phyloP scores from a whole-genome alignment of 2,113 vertebrate species.

The Gymnorhina tibicen region DNA sequence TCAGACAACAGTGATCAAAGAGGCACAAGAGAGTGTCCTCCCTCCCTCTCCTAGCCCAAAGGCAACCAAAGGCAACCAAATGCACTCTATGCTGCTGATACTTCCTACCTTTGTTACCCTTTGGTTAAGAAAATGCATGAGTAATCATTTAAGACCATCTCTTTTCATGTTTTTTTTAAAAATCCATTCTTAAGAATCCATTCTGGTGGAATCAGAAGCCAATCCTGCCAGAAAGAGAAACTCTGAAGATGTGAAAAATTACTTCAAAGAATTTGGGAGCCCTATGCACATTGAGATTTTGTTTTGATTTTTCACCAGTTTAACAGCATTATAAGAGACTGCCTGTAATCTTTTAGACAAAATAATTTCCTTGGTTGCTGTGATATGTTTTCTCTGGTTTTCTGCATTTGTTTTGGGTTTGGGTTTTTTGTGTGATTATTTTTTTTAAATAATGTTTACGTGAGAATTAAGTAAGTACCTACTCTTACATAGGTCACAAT shows the following conservation, averaged over 20 bases:
- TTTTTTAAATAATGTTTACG: background rate
- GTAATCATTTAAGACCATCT: background rate
- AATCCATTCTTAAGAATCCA: background rate
- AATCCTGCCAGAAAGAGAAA: background rate
- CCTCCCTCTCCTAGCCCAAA: background rate
- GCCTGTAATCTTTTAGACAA: background rate
- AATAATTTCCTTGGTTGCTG: background rate
- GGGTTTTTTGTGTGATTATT: background rate
- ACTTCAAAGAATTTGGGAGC: background rate
- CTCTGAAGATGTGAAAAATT: background rate
- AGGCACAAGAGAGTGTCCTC: background rate
- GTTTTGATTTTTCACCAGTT: background rate
- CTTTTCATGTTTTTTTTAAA: background rate
- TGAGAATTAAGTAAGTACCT: background rate
- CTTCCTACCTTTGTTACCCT: rapidly evolving
- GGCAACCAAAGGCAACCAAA: background rate
- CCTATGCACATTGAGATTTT: background rate
- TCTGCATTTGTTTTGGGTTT: background rate
- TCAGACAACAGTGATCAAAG: background rate
- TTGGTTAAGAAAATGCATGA: background rate
- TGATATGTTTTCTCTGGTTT: background rate
- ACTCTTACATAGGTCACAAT: background rate
- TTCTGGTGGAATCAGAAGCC: background rate
- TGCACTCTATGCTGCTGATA: background rate
- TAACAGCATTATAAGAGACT: background rate